Evolutionary conservation across 2,888 invertebrate genomes (phyloP), one percentile per base, ranked within the genome.

Genomic region (Ormyrus thymus): DNA sequence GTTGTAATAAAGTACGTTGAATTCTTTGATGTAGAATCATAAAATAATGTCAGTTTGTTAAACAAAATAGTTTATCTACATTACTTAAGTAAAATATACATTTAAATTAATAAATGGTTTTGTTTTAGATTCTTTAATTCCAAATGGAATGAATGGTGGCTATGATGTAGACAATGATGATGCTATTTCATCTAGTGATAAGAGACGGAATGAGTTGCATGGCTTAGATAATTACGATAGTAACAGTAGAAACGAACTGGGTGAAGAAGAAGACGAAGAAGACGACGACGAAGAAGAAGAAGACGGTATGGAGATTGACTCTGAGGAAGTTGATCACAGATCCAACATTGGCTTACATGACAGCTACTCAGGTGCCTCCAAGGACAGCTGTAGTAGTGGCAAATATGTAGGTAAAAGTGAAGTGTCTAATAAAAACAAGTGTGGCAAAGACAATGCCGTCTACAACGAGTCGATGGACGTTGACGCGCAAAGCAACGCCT

Each of bases 101-200:
- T 29, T 29, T 29, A 29, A 29, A 29, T 29, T 29, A 29, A 29
- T 29, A 29, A 29, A 55, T 43, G 48, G 9, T 50, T 61, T 61
- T 13, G 79, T 89, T 89, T 56, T 83, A 90, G 90, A 89, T 85
- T 83, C 83, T 78, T 83, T 89, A 79, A 90, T 90, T 84, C 86
- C 89, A 78, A 91, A 91, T 82, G 91, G 91, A 75, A 86, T 91
- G 80, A 91, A 91, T 83, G 91, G 91, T 56, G 88, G 86, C 72
- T 89, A 86, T 81, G 89, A 87, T 70, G 83, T 83, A 50, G 86
- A 86, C 13, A 84, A 84, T n/a, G 86, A 86, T 78, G 85, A 84
- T 53, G 87, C 84, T 76, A 84, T 85, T 56, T 86, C 88, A 51
- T 86, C 87, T 73, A 86, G 84, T 43, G 84, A 84, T 51, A 83